Evolutionary conservation across 2,113 vertebrate genomes (phyloP).

Genomic region (Gallinago jamesoni): DNA sequence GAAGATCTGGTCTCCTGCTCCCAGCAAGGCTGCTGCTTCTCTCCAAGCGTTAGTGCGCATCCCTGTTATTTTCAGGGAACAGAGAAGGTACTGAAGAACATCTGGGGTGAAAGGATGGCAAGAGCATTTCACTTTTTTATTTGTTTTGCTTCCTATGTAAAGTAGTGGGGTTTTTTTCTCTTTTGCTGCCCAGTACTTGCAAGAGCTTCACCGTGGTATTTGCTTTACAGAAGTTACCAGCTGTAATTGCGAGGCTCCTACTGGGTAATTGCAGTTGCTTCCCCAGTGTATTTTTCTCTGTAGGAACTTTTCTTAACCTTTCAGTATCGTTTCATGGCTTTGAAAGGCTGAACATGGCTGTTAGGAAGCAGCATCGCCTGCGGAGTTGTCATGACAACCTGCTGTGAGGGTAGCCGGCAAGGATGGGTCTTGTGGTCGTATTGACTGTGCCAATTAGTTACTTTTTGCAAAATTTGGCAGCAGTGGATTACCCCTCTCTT

Average conservation of each 20-base stretch:
- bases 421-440: background rate
- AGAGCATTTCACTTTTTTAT: background rate
- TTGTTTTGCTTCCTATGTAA: background rate
- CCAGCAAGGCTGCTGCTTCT: background rate
- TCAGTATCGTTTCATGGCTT: background rate
- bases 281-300: background rate
- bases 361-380: background rate
- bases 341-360: background rate
- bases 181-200: background rate
- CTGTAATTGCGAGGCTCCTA: background rate
- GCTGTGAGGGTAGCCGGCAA: background rate
- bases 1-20: background rate
- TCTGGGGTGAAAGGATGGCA: background rate
- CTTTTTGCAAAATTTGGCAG: background rate
- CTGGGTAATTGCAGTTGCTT: background rate
- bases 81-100: background rate
- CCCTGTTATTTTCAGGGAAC: background rate
- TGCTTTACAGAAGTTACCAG: background rate
- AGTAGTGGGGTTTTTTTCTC: background rate
- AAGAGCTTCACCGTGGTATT: background rate
- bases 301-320: constrained; percentile 4
- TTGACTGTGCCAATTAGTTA: background rate
- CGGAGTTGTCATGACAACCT: constrained; percentile 34
- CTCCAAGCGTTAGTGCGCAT: background rate
- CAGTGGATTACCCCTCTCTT: background rate